phyloP scores from a whole-genome alignment of 2,888 invertebrate species.

The Ophraella communa region DNA sequence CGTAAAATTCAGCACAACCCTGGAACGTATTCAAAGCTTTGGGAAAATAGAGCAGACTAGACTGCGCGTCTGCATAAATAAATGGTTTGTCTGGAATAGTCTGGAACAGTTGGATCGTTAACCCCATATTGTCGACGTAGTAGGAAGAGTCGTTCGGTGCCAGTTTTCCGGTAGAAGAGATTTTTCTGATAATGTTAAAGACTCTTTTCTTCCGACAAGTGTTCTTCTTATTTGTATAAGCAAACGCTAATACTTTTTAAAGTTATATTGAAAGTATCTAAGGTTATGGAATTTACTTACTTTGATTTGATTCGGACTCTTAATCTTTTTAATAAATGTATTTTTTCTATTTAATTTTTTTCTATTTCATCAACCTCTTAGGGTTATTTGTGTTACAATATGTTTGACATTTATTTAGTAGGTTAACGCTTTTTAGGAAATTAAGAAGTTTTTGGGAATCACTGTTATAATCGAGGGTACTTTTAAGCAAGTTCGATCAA shows the following conservation, averaged over 20 bases:
- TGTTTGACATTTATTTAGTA: no score
- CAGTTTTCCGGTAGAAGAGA: neutral
- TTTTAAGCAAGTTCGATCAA: no score
- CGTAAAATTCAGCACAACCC: neutral
- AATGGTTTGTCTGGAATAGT: constrained; percentile 3
- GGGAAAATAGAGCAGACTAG: neutral
- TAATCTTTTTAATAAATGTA: no score
- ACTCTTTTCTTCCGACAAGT: constrained; percentile 3
- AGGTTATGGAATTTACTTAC: no score
- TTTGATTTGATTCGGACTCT: no score
- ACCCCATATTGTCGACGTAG: constrained; percentile 5
- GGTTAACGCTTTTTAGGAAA: no score
- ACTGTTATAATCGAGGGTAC: no score
- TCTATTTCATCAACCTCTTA: no score
- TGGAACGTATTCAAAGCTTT: neutral
- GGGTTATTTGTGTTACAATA: no score
- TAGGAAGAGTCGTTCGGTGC: constrained; percentile 3
- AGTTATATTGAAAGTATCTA: no score
- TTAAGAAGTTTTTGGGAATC: no score
- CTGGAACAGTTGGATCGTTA: constrained; percentile 16
- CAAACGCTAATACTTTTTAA: neutral
- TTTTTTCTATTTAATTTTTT: no score
- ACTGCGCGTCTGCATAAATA: neutral
- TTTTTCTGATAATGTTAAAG: neutral
- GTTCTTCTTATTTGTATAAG: neutral